Conservation (phyloP, 2,113 vertebrate species). For the Centropus bengalensis region DNA sequence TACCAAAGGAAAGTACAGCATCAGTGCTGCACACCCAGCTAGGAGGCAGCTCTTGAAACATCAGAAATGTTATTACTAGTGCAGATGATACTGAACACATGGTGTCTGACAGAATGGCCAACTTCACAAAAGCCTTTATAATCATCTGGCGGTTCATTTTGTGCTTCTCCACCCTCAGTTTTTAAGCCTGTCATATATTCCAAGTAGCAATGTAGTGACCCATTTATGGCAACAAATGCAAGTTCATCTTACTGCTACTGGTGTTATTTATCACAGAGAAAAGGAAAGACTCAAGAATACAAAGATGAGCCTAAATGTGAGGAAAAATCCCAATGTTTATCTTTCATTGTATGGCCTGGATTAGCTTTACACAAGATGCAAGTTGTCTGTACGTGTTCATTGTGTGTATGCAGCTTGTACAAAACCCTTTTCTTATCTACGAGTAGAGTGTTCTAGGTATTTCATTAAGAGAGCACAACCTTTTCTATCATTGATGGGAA, state of each 20-base stretch:
- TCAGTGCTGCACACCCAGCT: background rate
- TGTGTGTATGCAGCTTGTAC: background rate
- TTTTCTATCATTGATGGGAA: background rate
- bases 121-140: constrained; percentile 17
- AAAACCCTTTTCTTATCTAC: background rate
- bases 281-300: background rate
- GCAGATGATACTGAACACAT: constrained; percentile 22
- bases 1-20: background rate
- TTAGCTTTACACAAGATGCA: background rate
- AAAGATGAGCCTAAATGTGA: background rate
- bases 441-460: background rate
- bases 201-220: background rate
- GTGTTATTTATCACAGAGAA: background rate
- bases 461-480: background rate
- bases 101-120: constrained; percentile 18
- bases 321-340: background rate
- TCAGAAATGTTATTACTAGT: background rate
- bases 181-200: constrained; percentile 2
- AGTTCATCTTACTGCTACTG: background rate
- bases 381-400: background rate
- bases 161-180: background rate
- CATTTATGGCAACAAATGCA: background rate
- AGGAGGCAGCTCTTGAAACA: constrained; percentile 7
- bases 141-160: background rate
- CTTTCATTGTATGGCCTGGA: background rate